Conservation (phyloP, 1,140 invertebrate genomes). For the Drosophila seguyi region DNA sequence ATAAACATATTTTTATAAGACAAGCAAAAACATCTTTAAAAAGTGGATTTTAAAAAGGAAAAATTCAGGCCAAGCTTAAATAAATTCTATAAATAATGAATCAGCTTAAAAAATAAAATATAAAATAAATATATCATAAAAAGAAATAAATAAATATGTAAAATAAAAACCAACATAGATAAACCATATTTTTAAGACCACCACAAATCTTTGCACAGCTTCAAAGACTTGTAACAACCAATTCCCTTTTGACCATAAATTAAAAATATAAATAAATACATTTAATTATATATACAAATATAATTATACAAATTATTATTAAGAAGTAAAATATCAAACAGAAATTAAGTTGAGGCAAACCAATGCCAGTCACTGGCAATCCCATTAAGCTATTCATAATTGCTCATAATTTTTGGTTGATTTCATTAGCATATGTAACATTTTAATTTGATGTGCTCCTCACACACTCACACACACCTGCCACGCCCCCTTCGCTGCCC, state of each 20-base stretch:
- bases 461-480: slow-evolving; percentile 1
- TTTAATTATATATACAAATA: neutral
- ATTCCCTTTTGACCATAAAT: neutral
- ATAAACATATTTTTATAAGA: too few relatives aligned
- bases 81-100: neutral
- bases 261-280: neutral
- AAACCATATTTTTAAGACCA: too few relatives aligned
- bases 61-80: too few relatives aligned
- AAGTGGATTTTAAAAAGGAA: too few relatives aligned
- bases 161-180: too few relatives aligned
- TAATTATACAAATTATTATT: neutral
- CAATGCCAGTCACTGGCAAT: slow-evolving; percentile 43
- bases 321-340: neutral
- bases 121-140: too few relatives aligned
- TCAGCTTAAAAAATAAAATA: too few relatives aligned
- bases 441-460: slow-evolving; percentile 72
- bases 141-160: too few relatives aligned
- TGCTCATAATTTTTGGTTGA: slow-evolving; percentile 80
- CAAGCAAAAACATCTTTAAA: too few relatives aligned
- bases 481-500: slow-evolving; percentile 7
- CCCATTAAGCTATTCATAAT: slow-evolving; percentile 78
- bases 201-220: too few relatives aligned
- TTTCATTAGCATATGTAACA: slow-evolving; percentile 80
- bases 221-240: neutral
- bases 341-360: slow-evolving; percentile 10